These are phyloP conservation scores for Erythrocebus patas DNA, from an alignment of 2,113 vertebrate species.

Conservation along the genomic window DNA sequence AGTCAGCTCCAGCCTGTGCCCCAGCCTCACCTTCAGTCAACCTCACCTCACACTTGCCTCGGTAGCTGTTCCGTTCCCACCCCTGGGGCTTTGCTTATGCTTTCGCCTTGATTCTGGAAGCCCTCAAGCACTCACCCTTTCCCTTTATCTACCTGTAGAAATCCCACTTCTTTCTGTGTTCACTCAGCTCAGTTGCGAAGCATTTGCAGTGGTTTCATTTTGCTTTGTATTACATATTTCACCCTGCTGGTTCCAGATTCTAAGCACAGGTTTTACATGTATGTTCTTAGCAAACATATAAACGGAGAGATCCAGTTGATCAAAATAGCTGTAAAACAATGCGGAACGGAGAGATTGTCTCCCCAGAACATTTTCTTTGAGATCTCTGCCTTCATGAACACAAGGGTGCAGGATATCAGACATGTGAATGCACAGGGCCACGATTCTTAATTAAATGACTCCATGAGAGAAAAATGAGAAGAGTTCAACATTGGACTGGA, in stretches of 20 bases:
- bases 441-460: neutral
- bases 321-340: neutral
- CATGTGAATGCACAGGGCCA: neutral
- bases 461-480: neutral
- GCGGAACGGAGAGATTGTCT: neutral
- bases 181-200: neutral
- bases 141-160: neutral
- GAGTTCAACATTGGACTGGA: neutral
- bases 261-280: neutral
- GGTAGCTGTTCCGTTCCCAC: neutral
- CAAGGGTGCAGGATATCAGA: neutral
- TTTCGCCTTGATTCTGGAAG: neutral
- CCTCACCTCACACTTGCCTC: neutral
- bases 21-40: no score
- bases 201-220: neutral
- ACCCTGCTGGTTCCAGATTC: neutral
- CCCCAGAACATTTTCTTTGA: neutral
- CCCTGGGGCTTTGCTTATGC: neutral
- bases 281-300: slow-evolving; percentile 11
- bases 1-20: neutral
- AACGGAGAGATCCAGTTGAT: neutral
- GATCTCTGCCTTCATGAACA: neutral
- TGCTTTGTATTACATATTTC: neutral
- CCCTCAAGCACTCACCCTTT: neutral
- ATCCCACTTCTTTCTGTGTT: neutral